These are phyloP conservation scores for Euplexia lucipara DNA, from an alignment of 2,888 invertebrate genomes.

Conservation along the genomic window DNA sequence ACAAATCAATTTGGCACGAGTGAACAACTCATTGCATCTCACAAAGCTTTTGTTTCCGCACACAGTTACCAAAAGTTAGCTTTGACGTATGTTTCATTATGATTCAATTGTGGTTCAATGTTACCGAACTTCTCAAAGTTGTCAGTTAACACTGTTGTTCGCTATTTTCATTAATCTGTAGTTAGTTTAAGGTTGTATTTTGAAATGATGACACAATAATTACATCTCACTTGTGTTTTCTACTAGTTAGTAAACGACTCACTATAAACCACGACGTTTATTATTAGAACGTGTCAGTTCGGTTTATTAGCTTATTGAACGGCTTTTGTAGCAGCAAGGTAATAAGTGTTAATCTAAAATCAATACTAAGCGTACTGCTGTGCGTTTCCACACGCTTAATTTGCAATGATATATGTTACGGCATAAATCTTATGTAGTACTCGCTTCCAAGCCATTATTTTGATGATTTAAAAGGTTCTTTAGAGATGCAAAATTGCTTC, in stretches of 20 bases:
- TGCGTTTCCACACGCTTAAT: conserved; percentile 73
- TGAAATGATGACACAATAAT: conserved; percentile 20
- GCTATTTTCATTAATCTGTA: conserved; percentile 22
- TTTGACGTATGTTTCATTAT: conserved; percentile 41
- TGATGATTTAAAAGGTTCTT: conserved; percentile 51
- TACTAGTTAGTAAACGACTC: conserved; percentile 15
- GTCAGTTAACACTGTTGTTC: conserved; percentile 25
- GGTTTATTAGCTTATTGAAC: conserved; percentile 66
- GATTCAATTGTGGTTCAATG: conserved; percentile 29
- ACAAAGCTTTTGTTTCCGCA: conserved; percentile 52
- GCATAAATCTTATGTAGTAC: conserved; percentile 66
- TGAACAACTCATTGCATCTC: conserved; percentile 33
- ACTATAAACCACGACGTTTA: conserved; percentile 31
- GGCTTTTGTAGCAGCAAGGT: conserved; percentile 70
- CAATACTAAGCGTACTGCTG: conserved; percentile 73
- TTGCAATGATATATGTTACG: conserved; percentile 72
- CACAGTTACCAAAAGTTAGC: conserved; percentile 44
- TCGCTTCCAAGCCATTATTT: conserved; percentile 61
- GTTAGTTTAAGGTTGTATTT: conserved; percentile 29
- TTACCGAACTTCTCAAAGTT: conserved; percentile 30
- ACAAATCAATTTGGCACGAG: conserved; percentile 45
- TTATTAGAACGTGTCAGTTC: conserved; percentile 57
- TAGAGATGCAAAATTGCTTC: conserved; percentile 50
- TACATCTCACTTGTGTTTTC: conserved; percentile 1
- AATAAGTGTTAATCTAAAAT: conserved; percentile 81